Conservation (phyloP, 1,140 invertebrate species). For the Drosophila truncata region DNA sequence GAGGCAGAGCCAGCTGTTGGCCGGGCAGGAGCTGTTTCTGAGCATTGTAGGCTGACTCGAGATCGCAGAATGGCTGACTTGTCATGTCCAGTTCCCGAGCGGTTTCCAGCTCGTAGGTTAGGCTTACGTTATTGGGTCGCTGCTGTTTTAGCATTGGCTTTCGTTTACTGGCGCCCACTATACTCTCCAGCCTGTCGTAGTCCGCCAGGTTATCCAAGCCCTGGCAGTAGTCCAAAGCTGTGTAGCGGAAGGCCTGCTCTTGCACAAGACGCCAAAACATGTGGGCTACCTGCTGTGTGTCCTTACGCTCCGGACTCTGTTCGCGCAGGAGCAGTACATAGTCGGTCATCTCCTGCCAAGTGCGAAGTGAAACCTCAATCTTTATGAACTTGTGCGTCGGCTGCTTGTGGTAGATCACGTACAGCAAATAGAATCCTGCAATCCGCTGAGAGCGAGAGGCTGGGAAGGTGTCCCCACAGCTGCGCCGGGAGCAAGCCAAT, state of each 20-base stretch:
- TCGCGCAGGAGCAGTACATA: constrained; percentile 36
- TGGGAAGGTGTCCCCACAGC: constrained; percentile 43
- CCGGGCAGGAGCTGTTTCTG: constrained; percentile 46
- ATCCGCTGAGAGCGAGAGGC: constrained; percentile 51
- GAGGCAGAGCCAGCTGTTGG: constrained; percentile 45
- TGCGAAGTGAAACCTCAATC: constrained; percentile 58
- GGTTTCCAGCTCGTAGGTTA: constrained; percentile 39
- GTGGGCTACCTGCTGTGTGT: constrained; percentile 60
- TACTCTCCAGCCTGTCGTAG: constrained; percentile 60
- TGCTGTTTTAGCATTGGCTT: constrained; percentile 30
- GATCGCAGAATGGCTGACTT: constrained; percentile 37
- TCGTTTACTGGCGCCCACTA: constrained; percentile 8
- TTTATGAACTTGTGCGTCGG: constrained; percentile 71
- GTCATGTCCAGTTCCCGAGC: constrained; percentile 18
- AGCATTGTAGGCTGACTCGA: constrained; percentile 71
- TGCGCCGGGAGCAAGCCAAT: constrained; percentile 54
- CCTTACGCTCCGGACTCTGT: constrained; percentile 1
- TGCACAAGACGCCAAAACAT: constrained; percentile 65
- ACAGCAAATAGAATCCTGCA: constrained; percentile 66
- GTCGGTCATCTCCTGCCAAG: constrained; percentile 55
- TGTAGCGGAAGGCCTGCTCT: constrained; percentile 67
- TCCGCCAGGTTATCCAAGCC: constrained; percentile 67
- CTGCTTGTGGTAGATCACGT: constrained; percentile 77
- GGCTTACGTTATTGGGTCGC: constrained; percentile 17
- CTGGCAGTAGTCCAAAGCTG: constrained; percentile 62